Percentiles rank a stretch among this genome's conserved stretches.
phyloP scores from a whole-genome alignment of 2,113 vertebrate species.

The Corvus moneduloides region DNA sequence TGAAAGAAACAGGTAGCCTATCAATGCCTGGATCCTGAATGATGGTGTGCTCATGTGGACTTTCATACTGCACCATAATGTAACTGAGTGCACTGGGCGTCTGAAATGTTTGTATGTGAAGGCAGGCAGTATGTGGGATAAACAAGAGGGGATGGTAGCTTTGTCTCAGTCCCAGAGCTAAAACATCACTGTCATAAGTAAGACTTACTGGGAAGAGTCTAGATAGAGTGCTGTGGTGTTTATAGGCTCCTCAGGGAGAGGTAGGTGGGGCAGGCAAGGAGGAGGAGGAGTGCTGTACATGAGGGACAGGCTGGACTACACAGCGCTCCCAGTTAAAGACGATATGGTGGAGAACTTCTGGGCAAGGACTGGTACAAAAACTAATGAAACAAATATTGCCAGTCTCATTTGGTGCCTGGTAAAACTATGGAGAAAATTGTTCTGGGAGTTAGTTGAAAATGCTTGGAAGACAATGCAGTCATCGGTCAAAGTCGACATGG shows the following conservation, averaged over 20 bases:
- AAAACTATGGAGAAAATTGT: neutral
- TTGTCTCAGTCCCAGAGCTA: neutral
- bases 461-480: neutral
- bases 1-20: neutral
- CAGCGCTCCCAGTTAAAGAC: no score
- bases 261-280: neutral
- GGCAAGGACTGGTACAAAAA: neutral
- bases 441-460: neutral
- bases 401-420: neutral
- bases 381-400: neutral
- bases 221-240: neutral
- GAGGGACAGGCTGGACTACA: neutral
- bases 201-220: neutral
- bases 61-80: neutral
- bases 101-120: neutral
- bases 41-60: neutral
- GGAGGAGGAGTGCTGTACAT: rapidly evolving
- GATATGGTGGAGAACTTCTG: neutral
- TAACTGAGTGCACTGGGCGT: neutral
- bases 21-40: neutral
- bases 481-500: rapidly evolving
- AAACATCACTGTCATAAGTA: neutral
- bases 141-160: neutral
- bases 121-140: neutral
- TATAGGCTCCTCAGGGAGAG: neutral